These are phyloP conservation scores for Daphoenositta chrysoptera DNA, from an alignment of 2,113 vertebrate species.

Conservation along the genomic window DNA sequence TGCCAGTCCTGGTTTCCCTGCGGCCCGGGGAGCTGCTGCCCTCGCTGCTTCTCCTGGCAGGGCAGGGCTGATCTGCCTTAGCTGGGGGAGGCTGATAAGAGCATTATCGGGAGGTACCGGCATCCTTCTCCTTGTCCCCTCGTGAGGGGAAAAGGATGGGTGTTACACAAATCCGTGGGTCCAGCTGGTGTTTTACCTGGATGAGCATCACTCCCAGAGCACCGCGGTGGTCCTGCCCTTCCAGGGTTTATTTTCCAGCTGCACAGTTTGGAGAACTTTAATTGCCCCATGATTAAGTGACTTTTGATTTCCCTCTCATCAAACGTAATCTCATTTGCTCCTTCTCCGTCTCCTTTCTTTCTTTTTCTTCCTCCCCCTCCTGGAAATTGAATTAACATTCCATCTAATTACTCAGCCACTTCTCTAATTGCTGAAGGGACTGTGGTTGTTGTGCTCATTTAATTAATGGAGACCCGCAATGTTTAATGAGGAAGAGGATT, in stretches of 20 bases:
- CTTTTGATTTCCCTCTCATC: slow-evolving; percentile 42
- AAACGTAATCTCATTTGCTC: slow-evolving; percentile 38
- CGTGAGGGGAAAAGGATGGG: not conserved
- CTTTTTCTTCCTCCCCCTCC: not conserved
- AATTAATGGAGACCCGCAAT: not conserved
- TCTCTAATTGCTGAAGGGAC: slow-evolving; percentile 50
- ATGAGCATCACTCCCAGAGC: not conserved
- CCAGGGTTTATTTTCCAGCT: not conserved
- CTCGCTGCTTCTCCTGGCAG: not conserved
- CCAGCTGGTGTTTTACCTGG: rapidly evolving
- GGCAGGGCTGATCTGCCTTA: not conserved
- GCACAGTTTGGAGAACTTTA: not conserved
- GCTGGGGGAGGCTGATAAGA: slow-evolving; percentile 32
- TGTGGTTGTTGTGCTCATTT: slow-evolving; percentile 7
- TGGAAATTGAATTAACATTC: slow-evolving; percentile 61
- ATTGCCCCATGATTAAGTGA: slow-evolving; percentile 33
- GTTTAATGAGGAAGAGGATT: slow-evolving; percentile 8
- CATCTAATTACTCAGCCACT: slow-evolving; percentile 61
- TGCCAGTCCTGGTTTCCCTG: not conserved
- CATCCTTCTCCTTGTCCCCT: not conserved
- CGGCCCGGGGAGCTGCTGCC: not conserved
- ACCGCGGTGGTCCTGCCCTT: not conserved
- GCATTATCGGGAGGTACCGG: not conserved
- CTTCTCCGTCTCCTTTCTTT: not conserved
- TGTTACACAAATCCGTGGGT: not conserved